Evolutionary conservation across 2,797 vertebrate genomes (phyloP), one percentile per base, ranked within the genome.

Genomic region (Acanthurus tractus): DNA sequence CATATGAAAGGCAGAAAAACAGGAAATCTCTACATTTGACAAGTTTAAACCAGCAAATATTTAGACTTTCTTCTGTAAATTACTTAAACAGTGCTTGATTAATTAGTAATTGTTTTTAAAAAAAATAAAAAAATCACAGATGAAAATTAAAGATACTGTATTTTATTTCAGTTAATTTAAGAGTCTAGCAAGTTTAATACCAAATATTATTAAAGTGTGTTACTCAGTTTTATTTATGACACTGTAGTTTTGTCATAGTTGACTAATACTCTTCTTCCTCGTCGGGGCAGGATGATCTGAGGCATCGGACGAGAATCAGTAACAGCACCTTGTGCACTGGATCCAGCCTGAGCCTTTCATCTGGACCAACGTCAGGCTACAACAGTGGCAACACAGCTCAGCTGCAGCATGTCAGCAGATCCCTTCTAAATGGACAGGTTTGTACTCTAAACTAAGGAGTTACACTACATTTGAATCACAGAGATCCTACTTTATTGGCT

Each of bases 351-450:
- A 99, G 98, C 83, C 94, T 99, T 17, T 98, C 97, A 6, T 99
- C 98, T 54, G 96, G 96, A 38, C 95, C 96, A 40, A 99, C 98
- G 0, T 99, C 98, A 23, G 98, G 97, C 6, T 99, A 99, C 92
- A 96, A 97, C 84, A 99, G 97, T 55, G 96, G 97, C 67, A 97
- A 96, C 76, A 82, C 96, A 0, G 87, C 79, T 50, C 87, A 92
- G 18, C 67, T 89, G 3, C 92, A 88, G 80, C 89, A 83, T 3
- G 53, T 81, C 46, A 89, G n/a, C 81, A 88, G 61, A 61, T 61
- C 90, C 8, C 54, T 59, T 36, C 40, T 86, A 4, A 70, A 52
- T 8, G 83, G 73, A 81, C 89, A 93, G 93, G 94, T 95, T 8
- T 4, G 77, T 55, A 29, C 38, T 23, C 5, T 15, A 14, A 49